Evolutionary conservation across 2,113 vertebrate species (phyloP), one percentile per base, ranked within the genome.

Genomic region (Tenebrosternarchus preto): DNA sequence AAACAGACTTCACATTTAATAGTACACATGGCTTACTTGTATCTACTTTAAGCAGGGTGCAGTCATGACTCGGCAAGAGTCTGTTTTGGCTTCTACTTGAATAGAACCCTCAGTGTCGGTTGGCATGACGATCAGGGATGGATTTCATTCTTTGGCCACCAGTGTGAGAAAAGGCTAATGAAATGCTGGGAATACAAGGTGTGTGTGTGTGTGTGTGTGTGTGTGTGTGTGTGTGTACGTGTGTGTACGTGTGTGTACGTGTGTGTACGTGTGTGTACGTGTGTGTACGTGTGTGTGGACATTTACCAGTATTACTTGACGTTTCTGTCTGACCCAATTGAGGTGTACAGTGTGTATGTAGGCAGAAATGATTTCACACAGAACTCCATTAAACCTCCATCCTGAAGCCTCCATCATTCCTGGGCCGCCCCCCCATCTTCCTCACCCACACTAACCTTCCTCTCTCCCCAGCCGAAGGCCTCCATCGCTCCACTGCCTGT

Each of bases 401-500:
- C 33, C 33, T 20, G 43, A 68, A 5, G 33, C 11, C 4, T n/a
- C 9, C 53, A 76, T 27, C 31, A n/a, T 39, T 67, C 27, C 60
- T 22, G 15, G 15, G 46, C 3, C 15, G 17, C 20, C 16, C 4
- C 5, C 31, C 74, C 43, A 20, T 68, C 63, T 53, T 22, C 33
- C 39, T 4, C 59, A 59, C 15, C 9, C 27, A 36, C 56, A 70
- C 46, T 61, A 78, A 79, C 67, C 67, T 61, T 3, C 53, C 59
- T 27, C 24, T 69, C 24, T 69, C 46, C 70, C 61, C 60, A 60
- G 68, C 78, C 73, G 31, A 43, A 53, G 39, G 69, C 77, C 59
- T 67, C 15, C 39, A 50, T n/a, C 70, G 27, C 56, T 63, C 4
- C 24, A 63, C 20, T 60, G 31, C 81, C 64, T 76, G 84, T 86